phyloP scores from a whole-genome alignment of 2,888 invertebrate genomes.

The Stenoptilia bipunctidactyla region DNA sequence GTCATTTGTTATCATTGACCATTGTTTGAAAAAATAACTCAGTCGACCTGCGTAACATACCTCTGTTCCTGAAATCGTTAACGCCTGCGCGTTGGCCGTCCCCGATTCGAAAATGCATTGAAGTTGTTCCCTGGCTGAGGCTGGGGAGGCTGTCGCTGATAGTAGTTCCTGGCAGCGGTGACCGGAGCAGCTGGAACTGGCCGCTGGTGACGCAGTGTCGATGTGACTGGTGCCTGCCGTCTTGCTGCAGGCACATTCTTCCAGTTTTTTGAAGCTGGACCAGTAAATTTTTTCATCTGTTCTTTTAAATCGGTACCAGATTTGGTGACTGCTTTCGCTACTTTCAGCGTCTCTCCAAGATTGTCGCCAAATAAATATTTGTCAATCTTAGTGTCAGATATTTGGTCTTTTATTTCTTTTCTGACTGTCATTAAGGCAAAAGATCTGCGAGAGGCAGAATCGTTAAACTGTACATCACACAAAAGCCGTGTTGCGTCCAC shows the following conservation, averaged over 20 bases:
- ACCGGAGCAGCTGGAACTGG: not conserved
- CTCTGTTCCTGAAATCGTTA: not conserved
- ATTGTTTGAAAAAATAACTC: not conserved
- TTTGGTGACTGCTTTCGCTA: too few species aligned
- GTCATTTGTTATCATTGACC: slow-evolving; percentile 1
- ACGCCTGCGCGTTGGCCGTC: not conserved
- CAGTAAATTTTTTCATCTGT: too few species aligned
- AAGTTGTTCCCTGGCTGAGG: not conserved
- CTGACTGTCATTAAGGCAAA: too few species aligned
- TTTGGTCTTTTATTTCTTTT: too few species aligned
- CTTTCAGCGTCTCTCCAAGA: too few species aligned
- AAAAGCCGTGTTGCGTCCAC: too few species aligned
- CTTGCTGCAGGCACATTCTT: not conserved
- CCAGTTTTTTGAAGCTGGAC: too few species aligned
- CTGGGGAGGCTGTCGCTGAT: not conserved
- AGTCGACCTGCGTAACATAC: slow-evolving; percentile 1
- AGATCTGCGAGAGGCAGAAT: too few species aligned
- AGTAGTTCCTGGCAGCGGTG: not conserved
- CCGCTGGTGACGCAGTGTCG: not conserved
- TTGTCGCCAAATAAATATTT: too few species aligned
- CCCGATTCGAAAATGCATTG: not conserved
- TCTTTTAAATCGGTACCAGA: too few species aligned
- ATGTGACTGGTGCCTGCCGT: not conserved
- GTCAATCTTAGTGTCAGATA: too few species aligned
- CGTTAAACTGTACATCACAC: too few species aligned